These are phyloP conservation scores for Henricia sp. DNA, from an alignment of 53 echinoderm and acorn worm species.

Conservation along the genomic window DNA sequence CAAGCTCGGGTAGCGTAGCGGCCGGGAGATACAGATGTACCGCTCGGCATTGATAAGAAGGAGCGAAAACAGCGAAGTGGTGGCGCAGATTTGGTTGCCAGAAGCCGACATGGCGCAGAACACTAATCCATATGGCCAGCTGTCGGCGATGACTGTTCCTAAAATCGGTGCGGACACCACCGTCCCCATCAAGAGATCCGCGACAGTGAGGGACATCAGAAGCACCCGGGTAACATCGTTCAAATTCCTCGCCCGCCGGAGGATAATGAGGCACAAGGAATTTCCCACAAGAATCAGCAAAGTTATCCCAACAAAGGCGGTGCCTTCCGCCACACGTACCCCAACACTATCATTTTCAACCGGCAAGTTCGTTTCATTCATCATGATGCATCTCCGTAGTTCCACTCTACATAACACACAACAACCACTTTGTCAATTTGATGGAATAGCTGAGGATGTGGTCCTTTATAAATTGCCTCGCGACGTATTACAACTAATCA, in stretches of 20 bases:
- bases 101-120: conserved; percentile 55
- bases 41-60: conserved; percentile 59
- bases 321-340: conserved; percentile 13
- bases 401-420: background rate
- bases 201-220: conserved; percentile 46
- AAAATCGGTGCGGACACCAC: conserved; percentile 38
- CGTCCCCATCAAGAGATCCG: conserved; percentile 52
- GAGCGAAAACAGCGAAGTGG: conserved; percentile 39
- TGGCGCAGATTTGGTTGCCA: conserved; percentile 30
- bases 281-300: conserved; percentile 48
- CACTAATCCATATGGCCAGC: conserved; percentile 54
- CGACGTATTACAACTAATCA: too few relatives aligned
- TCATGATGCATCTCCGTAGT: background rate
- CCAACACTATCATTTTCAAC: background rate
- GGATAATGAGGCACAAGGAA: conserved; percentile 37
- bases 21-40: conserved; percentile 46
- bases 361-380: conserved; percentile 6
- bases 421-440: too few relatives aligned
- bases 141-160: conserved; percentile 23
- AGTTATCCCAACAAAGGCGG: conserved; percentile 17
- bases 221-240: conserved; percentile 50
- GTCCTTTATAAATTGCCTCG: too few relatives aligned
- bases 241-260: conserved; percentile 31
- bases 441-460: too few relatives aligned
- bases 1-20: conserved; percentile 19